Evolutionary conservation across 92 coral and sea anemone species (phyloP).

Genomic region (Scolanthus callimorphus): DNA sequence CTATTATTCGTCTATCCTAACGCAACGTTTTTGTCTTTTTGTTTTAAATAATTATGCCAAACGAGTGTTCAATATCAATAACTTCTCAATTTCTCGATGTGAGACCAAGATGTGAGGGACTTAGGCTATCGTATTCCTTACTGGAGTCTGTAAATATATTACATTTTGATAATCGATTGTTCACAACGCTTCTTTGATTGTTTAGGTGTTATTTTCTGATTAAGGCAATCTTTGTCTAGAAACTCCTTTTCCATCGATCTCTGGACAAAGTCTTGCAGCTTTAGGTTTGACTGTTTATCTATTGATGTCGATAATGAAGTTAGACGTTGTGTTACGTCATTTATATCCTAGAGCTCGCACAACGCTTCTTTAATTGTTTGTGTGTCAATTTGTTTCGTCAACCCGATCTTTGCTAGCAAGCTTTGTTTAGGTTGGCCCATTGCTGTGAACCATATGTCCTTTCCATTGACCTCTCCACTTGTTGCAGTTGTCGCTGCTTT

Average conservation of each 20-base stretch:
- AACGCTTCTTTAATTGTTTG: constrained; percentile 34
- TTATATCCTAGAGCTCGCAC: constrained; percentile 23
- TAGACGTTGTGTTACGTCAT: constrained; percentile 25
- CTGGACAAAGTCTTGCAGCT: not conserved
- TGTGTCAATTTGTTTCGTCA: constrained; percentile 11
- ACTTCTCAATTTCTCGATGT: too few relatives aligned
- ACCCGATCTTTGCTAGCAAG: constrained; percentile 8
- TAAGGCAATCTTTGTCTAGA: too few relatives aligned
- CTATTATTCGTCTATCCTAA: too few relatives aligned
- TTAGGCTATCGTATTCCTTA: too few relatives aligned
- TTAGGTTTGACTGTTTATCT: too few relatives aligned
- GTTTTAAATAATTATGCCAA: too few relatives aligned
- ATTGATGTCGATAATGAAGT: constrained; percentile 20
- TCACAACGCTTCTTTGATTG: too few relatives aligned
- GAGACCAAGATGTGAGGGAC: too few relatives aligned
- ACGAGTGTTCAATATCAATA: too few relatives aligned
- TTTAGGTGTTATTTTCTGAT: not conserved
- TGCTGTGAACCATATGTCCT: constrained; percentile 29
- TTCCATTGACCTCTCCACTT: constrained; percentile 35
- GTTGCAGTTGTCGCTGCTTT: constrained; percentile 31
- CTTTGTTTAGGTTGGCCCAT: constrained; percentile 4
- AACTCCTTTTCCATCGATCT: not conserved
- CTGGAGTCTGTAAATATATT: too few relatives aligned
- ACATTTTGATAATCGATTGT: too few relatives aligned
- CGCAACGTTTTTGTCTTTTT: too few relatives aligned